Evolutionary conservation across 2,797 vertebrate species (phyloP), one percentile per base, ranked within the genome.

Genomic region (Sarcophilus harrisii): DNA sequence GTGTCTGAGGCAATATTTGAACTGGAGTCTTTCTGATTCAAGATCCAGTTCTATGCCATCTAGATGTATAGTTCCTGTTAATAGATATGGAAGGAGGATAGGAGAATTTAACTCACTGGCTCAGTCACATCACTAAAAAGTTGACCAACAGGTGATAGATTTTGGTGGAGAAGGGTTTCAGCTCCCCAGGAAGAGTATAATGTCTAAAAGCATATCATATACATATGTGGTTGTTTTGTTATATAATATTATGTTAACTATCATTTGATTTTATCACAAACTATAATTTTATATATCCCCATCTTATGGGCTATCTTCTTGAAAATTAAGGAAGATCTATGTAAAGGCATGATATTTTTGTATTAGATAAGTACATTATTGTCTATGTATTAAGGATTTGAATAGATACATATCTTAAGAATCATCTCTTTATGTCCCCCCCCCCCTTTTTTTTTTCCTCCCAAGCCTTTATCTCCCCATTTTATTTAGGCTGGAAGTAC

Each of bases 361-460:
- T 38, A 81, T 81, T 38, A 38, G 16, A 38, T 21, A 73, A 73
- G 18, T 73, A 38, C 62, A 38, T n/a, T 73, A 21, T 73, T 73
- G 8, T 38, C 66, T 73, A 5, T 73, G n/a, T 66, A 38, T 81
- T 21, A 81, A 24, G 6, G 66, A 81, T 81, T 3, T 81, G 0
- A 45, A 9, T 38, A 81, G 66, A 81, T 21, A 81, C n/a, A 21
- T n/a, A 66, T 45, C 66, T 24, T 45, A 81, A 59, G 58, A 59
- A 81, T 21, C 8, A 24, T 81, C 18, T 24, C n/a, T 81, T 81
- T 45, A 24, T 81, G 1, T 18, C n/a, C 32, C 73, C 66, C 9
- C n/a, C 66, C 18, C 0, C 16, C 16, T 6, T 0, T 0, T 8
- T 24, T 0, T 8, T 24, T 81, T 10, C 9, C 24, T 9, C 9